These are phyloP conservation scores for Aphodius sticticus DNA, from an alignment of 2,888 invertebrate genomes.

Conservation along the genomic window DNA sequence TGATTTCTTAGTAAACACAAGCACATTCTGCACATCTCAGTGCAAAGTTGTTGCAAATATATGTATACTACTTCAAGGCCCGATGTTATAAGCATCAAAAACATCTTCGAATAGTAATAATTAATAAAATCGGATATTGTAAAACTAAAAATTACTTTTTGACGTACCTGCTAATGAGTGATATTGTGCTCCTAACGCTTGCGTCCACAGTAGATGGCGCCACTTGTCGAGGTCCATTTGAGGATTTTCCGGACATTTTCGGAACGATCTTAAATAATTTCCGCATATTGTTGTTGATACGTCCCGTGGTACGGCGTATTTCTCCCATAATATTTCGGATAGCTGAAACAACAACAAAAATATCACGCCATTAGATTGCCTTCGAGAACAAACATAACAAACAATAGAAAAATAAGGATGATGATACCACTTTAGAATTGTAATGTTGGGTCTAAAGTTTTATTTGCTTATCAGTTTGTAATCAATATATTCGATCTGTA, in stretches of 20 bases:
- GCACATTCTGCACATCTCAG: too few species aligned
- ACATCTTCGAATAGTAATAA: too few species aligned
- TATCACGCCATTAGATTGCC: not conserved
- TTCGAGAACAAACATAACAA: not conserved
- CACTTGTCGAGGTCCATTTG: constrained; percentile 77
- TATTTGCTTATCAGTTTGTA: not conserved
- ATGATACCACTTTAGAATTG: too few species aligned
- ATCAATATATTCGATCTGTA: constrained; percentile 4
- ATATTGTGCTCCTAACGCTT: constrained; percentile 77
- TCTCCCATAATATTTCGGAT: constrained; percentile 65
- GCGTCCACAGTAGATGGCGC: constrained; percentile 80
- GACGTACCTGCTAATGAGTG: constrained; percentile 71
- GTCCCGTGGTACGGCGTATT: constrained; percentile 73
- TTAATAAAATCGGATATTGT: too few species aligned
- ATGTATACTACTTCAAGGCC: too few species aligned
- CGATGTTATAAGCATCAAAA: too few species aligned
- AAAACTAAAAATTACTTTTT: too few species aligned
- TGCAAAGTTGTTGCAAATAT: too few species aligned
- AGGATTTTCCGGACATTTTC: constrained; percentile 83
- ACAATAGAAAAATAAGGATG: not conserved
- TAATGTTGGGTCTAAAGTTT: too few species aligned
- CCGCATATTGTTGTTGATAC: constrained; percentile 71
- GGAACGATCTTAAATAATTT: constrained; percentile 77
- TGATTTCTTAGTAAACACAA: too few species aligned
- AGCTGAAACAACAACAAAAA: constrained; percentile 55